These are phyloP conservation scores for Holotrichia oblita DNA, from an alignment of 1,140 invertebrate genomes.

Conservation along the genomic window DNA sequence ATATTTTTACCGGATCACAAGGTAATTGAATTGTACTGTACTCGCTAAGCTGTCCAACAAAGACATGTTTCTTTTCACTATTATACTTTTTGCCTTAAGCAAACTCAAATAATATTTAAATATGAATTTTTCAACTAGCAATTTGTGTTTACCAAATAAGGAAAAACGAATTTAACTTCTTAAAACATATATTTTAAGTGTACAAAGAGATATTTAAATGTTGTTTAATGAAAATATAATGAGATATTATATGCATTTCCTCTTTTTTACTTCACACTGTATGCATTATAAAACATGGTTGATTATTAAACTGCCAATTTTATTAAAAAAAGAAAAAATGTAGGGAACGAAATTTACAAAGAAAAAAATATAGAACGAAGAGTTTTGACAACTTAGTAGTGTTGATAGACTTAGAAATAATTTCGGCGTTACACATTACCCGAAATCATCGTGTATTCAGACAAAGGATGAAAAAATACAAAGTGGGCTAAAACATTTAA, in stretches of 20 bases:
- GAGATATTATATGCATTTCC: not conserved
- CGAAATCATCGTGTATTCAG: not conserved
- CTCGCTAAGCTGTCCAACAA: no score
- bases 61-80: no score
- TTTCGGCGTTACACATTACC: not conserved
- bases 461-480: slow-evolving; percentile 37
- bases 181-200: no score
- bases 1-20: no score
- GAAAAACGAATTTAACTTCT: no score
- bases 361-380: not conserved
- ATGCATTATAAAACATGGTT: not conserved
- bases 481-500: slow-evolving; percentile 45
- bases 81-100: no score
- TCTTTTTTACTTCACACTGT: not conserved
- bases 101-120: no score
- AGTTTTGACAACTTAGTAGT: not conserved
- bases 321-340: slow-evolving; percentile 31
- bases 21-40: no score
- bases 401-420: not conserved
- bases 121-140: no score
- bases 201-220: no score
- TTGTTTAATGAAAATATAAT: no score
- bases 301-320: slow-evolving; percentile 42
- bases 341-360: not conserved
- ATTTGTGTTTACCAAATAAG: no score